Base-by-base conservation (phyloP, 2,113 vertebrate species). In the Nothobranchius furzeri region DNA sequence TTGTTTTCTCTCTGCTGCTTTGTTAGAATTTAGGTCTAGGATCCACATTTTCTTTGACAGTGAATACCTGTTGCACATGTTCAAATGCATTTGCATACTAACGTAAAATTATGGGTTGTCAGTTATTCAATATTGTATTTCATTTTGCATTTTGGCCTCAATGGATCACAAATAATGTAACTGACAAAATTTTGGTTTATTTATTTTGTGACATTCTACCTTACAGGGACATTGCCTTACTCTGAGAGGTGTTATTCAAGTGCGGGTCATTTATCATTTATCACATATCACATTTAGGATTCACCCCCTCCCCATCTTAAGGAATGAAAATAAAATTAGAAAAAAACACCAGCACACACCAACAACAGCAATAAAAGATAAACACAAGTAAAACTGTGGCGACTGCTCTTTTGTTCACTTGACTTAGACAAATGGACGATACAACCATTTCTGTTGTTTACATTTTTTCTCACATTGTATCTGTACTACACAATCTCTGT, bases 281-380 rank as follows among this genome's bases (percentile, higher is more conserved):
- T 86, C 82, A 83, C 70, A 70, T 65, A 61, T 70, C 80, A 62
- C 63, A 30, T 55, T 24, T 48, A 64, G 63, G 72, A 62, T 60
- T 60, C 64, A 50, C 70, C 8, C 20, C 49, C 13, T 24, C 30
- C n/a, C 9, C n/a, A 54, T 12, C 2, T 8, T 12, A 55, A 60
- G 17, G 17, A 47, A 65, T 45, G 37, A 68, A 30, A 43, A 15
- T 4, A 53, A 48, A 48, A 48, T 3, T 15, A 14, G 9, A 49
- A 9, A 49, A 62, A 40, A 7, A 45, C 15, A 35, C 53, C 40
- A 47, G n/a, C 46, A 67, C 46, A 67, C 61, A 64, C 9, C 17
- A 49, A 15, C 0, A 30, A 57, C 55, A 48, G 56, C 55, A 46
- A 8, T 64, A 73, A 47, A 75, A 67, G 47, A 61, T 14, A 60